Percentiles rank a stretch among this genome's conserved stretches.
phyloP scores from a whole-genome alignment of 2,113 vertebrate species.

The Spilogale gracilis region DNA sequence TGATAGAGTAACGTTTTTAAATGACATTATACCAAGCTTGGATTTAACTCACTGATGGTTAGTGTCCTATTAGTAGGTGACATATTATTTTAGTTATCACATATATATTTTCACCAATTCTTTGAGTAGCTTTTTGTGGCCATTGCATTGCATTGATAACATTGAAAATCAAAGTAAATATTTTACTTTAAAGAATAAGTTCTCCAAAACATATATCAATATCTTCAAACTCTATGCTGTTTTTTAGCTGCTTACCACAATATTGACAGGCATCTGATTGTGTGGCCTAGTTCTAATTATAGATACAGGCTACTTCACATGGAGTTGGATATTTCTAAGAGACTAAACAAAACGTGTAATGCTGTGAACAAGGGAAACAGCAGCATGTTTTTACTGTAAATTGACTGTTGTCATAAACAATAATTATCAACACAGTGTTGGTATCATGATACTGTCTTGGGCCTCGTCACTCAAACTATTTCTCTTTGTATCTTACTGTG shows the following conservation, averaged over 20 bases:
- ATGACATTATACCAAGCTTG: conserved; percentile 23
- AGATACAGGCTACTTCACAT: conserved; percentile 75
- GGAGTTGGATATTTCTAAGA: conserved; percentile 75
- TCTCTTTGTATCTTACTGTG: conserved; percentile 72
- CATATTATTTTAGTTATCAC: conserved; percentile 26
- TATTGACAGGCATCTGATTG: conserved; percentile 78
- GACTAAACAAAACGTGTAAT: conserved; percentile 76
- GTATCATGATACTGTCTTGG: conserved; percentile 63
- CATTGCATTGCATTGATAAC: conserved; percentile 35
- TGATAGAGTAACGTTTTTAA: conserved; percentile 28
- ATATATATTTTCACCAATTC: neutral
- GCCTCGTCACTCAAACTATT: conserved; percentile 68
- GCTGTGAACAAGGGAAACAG: conserved; percentile 73
- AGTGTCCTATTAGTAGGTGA: neutral
- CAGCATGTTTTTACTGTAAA: conserved; percentile 75
- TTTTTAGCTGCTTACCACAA: conserved; percentile 61
- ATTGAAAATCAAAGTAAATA: conserved; percentile 44
- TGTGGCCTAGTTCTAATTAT: conserved; percentile 79
- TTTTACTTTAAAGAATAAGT: conserved; percentile 40
- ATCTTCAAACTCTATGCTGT: conserved; percentile 57
- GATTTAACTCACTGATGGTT: neutral
- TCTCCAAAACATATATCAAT: neutral
- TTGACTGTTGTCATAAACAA: conserved; percentile 77
- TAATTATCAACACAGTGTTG: conserved; percentile 72
- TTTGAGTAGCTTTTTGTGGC: neutral